A percentile compares a stretch with the other conserved stretches of the same genome.
Conservation (phyloP, 30 jellyfish, hydroid and myxozoan genomes). For the Sanderia malayensis region DNA sequence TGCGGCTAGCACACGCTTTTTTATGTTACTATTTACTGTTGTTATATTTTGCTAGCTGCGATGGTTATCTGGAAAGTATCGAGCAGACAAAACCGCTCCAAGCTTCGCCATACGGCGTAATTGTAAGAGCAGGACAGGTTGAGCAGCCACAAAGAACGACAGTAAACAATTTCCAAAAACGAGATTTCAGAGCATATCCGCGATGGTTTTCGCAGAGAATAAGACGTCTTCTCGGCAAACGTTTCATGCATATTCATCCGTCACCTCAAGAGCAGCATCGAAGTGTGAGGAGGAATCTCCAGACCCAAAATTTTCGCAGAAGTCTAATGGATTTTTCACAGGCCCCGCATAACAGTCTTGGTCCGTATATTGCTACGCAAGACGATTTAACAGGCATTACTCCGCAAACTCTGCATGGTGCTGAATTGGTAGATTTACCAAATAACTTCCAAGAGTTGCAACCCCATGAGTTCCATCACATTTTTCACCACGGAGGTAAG, state of each 20-base stretch:
- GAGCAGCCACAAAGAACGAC: neutral
- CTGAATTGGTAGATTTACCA: constrained; percentile 59
- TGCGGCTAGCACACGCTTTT: neutral
- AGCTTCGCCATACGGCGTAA: neutral
- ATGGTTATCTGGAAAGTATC: too few relatives aligned
- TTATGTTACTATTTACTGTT: neutral
- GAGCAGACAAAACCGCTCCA: too few relatives aligned
- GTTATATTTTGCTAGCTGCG: neutral
- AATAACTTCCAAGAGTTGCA: constrained; percentile 32
- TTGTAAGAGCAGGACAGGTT: neutral
- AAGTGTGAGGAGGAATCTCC: constrained; percentile 7
- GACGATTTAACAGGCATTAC: constrained; percentile 31
- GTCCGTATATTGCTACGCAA: constrained; percentile 17
- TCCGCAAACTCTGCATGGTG: constrained; percentile 40
- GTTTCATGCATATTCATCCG: constrained; percentile 31
- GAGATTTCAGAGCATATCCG: constrained; percentile 67
- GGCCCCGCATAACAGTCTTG: constrained; percentile 1
- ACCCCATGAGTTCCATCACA: constrained; percentile 34
- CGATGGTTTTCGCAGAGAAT: constrained; percentile 80
- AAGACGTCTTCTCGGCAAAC: constrained; percentile 51
- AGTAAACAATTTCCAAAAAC: neutral
- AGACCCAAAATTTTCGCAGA: constrained; percentile 32
- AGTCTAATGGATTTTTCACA: constrained; percentile 51
- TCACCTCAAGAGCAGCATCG: constrained; percentile 22
- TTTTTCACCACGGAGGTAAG: constrained; percentile 37